Evolutionary conservation across 1,140 invertebrate species (phyloP).

Genomic region (Stegodyphus dumicola): DNA sequence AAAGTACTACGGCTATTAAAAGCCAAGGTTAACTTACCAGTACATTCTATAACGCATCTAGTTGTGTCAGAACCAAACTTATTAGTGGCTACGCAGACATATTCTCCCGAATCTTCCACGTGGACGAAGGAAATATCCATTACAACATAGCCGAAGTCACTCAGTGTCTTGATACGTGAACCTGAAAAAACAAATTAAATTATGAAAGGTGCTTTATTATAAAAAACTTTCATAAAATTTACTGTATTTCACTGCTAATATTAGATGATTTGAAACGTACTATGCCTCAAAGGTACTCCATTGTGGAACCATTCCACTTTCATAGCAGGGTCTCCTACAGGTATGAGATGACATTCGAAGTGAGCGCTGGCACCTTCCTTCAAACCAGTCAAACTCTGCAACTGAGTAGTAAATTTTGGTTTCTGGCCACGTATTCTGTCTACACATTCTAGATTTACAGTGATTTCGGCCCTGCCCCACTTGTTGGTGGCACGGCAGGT

Average conservation of each 20-base stretch:
- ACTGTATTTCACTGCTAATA: background rate
- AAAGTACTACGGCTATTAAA: background rate
- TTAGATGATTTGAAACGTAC: constrained; percentile 66
- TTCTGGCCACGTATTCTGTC: constrained; percentile 87
- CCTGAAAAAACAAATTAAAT: constrained; percentile 66
- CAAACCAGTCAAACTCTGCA: constrained; percentile 84
- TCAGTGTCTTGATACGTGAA: constrained; percentile 91
- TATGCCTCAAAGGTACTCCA: constrained; percentile 85
- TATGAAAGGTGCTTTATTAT: background rate
- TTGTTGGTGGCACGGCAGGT: constrained; percentile 69
- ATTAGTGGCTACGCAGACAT: constrained; percentile 86
- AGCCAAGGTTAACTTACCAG: constrained; percentile 11
- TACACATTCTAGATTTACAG: constrained; percentile 83
- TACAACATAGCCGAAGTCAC: constrained; percentile 95
- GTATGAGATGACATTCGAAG: constrained; percentile 77
- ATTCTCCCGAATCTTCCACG: constrained; percentile 89
- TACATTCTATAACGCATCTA: constrained; percentile 71
- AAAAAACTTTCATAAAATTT: background rate
- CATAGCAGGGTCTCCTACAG: constrained; percentile 91
- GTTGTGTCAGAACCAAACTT: constrained; percentile 87
- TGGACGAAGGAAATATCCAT: constrained; percentile 95
- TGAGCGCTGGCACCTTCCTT: constrained; percentile 92
- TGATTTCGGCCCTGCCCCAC: constrained; percentile 79
- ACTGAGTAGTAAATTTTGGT: constrained; percentile 88
- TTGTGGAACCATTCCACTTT: constrained; percentile 97